Percentiles rank a stretch among this genome's conserved stretches.
These are phyloP conservation scores for Eclectus roratus DNA, from an alignment of 2,113 vertebrate genomes.

Conservation along the genomic window DNA sequence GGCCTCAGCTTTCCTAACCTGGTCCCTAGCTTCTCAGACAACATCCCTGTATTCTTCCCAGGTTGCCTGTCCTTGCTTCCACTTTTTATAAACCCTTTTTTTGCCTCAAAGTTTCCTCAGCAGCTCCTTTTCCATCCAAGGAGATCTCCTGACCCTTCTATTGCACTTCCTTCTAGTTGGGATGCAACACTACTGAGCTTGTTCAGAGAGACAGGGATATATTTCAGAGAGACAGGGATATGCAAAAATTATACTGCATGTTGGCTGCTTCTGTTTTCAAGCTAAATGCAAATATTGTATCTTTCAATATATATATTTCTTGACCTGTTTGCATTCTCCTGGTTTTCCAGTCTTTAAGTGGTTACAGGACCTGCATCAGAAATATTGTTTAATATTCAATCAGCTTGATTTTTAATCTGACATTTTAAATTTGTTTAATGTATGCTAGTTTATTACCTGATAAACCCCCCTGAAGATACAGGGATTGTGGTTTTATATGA, in stretches of 20 bases:
- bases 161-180: too few species aligned
- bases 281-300: not conserved
- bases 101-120: too few species aligned
- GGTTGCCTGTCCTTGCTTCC: too few species aligned
- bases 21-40: too few species aligned
- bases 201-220: too few species aligned
- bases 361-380: not conserved
- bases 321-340: not conserved
- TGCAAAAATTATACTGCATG: not conserved
- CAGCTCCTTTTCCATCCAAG: too few species aligned
- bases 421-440: not conserved
- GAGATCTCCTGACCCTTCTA: too few species aligned
- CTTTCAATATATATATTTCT: not conserved
- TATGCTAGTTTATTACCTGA: not conserved
- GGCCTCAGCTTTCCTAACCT: too few species aligned
- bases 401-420: not conserved
- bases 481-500: not conserved
- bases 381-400: not conserved
- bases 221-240: not conserved
- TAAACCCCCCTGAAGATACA: not conserved
- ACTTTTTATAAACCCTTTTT: too few species aligned
- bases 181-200: too few species aligned
- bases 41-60: too few species aligned
- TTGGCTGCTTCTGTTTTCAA: not conserved
- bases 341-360: not conserved